Evolutionary conservation across 1,140 invertebrate genomes (phyloP).

Genomic region (Octopus bimaculoides): DNA sequence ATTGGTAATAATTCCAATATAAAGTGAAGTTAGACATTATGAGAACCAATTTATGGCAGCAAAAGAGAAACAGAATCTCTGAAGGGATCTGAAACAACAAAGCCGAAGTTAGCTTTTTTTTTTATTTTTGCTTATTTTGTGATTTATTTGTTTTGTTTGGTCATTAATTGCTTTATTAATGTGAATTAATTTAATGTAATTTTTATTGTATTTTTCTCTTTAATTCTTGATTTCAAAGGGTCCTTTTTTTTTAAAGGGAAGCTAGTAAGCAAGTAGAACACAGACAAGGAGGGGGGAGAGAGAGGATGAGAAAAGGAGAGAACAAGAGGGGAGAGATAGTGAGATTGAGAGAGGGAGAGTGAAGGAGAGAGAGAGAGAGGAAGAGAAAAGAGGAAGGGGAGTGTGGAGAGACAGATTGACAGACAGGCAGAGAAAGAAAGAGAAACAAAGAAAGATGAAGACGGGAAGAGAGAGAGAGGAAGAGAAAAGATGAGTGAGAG

Average conservation of each 20-base stretch:
- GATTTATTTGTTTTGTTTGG: no score
- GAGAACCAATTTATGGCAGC: not conserved
- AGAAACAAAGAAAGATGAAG: no score
- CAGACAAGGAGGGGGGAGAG: not conserved
- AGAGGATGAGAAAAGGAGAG: not conserved
- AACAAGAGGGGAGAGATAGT: not conserved
- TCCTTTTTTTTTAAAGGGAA: not conserved
- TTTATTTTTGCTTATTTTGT: no score
- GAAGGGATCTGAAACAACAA: no score
- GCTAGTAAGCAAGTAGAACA: not conserved
- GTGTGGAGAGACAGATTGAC: not conserved
- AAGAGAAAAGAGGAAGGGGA: constrained; percentile 11
- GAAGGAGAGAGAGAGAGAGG: constrained; percentile 15
- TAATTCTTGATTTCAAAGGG: not conserved
- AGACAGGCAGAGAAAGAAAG: no score
- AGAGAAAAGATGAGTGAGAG: no score
- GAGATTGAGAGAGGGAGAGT: constrained; percentile 14
- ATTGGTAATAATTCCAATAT: not conserved
- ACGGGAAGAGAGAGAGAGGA: no score
- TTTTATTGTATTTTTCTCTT: not conserved
- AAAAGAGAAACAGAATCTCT: no score
- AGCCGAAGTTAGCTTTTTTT: no score
- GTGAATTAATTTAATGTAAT: not conserved
- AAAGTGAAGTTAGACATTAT: not conserved
- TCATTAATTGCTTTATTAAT: not conserved